Conservation (phyloP, 1,140 invertebrate species). For the Zaprionus lachaisei region DNA sequence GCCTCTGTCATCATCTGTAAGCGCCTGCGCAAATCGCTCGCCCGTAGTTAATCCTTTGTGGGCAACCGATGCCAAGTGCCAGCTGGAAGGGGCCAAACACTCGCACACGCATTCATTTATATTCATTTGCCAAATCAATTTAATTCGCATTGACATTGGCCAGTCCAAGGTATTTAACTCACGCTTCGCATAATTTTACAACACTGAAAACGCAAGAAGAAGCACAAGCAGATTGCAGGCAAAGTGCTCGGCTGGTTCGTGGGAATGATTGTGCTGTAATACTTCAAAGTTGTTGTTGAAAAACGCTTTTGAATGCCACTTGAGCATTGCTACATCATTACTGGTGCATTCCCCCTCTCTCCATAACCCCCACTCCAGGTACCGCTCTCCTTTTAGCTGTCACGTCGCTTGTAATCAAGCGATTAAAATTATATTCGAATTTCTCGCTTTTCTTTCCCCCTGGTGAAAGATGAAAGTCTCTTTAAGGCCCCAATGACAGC, state of each 20-base stretch:
- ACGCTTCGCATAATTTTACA: slow-evolving; percentile 26
- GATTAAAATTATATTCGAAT: slow-evolving; percentile 73
- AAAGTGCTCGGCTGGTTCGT: not conserved
- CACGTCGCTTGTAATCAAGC: slow-evolving; percentile 81
- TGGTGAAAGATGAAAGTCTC: slow-evolving; percentile 78
- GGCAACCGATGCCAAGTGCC: slow-evolving; percentile 45
- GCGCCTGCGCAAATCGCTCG: slow-evolving; percentile 79
- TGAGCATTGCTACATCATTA: slow-evolving; percentile 55
- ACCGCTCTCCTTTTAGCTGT: slow-evolving; percentile 70
- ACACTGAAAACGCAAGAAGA: slow-evolving; percentile 20
- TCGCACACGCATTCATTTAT: not conserved
- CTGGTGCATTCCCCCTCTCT: slow-evolving; percentile 56
- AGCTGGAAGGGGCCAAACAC: slow-evolving; percentile 3
- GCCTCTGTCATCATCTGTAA: slow-evolving; percentile 62
- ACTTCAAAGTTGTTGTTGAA: slow-evolving; percentile 25
- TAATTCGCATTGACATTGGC: slow-evolving; percentile 54
- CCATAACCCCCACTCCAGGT: slow-evolving; percentile 4
- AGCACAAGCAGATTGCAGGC: not conserved
- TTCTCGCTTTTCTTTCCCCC: slow-evolving; percentile 43
- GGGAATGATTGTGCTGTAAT: slow-evolving; percentile 20
- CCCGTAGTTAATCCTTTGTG: slow-evolving; percentile 56
- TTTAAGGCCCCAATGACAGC: slow-evolving; percentile 75
- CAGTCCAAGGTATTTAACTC: slow-evolving; percentile 6
- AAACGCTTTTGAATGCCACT: slow-evolving; percentile 69
- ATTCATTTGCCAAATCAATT: slow-evolving; percentile 39